phyloP scores from a whole-genome alignment of 2,888 invertebrate species.

The Eueremaeus valkanovi region DNA sequence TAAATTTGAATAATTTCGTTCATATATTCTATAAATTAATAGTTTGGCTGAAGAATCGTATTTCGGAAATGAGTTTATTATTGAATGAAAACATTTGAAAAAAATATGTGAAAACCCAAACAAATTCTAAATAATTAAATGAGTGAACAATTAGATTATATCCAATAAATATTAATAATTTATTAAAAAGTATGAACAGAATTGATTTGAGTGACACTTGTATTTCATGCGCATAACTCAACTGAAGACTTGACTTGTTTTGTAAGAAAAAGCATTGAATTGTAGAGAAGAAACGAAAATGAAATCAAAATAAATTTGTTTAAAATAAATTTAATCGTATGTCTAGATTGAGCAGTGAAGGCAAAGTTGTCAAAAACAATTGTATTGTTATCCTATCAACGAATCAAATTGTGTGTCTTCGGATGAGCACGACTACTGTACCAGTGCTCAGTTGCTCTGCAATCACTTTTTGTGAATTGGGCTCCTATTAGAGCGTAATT shows the following conservation, averaged over 20 bases:
- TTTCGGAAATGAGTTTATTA: neutral
- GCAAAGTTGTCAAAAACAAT: conserved; percentile 18
- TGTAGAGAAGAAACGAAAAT: conserved; percentile 1
- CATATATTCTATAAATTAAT: no score
- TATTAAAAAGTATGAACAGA: neutral
- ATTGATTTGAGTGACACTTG: neutral
- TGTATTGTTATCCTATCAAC: neutral
- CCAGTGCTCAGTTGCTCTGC: neutral
- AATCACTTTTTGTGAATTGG: conserved; percentile 4
- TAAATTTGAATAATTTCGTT: neutral
- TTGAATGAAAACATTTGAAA: neutral
- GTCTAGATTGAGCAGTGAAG: neutral
- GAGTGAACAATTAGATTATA: neutral
- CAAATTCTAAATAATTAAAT: neutral
- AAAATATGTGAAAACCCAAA: neutral
- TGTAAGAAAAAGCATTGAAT: neutral
- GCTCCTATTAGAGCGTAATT: conserved; percentile 9
- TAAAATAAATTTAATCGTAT: conserved; percentile 6
- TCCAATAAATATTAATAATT: neutral
- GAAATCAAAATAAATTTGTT: conserved; percentile 15
- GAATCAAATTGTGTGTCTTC: conserved; percentile 1
- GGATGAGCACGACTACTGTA: neutral
- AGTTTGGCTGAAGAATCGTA: no score
- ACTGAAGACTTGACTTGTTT: neutral
- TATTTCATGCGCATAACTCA: neutral